phyloP scores from a whole-genome alignment of 2,888 invertebrate genomes.

The Pammene fasciana region DNA sequence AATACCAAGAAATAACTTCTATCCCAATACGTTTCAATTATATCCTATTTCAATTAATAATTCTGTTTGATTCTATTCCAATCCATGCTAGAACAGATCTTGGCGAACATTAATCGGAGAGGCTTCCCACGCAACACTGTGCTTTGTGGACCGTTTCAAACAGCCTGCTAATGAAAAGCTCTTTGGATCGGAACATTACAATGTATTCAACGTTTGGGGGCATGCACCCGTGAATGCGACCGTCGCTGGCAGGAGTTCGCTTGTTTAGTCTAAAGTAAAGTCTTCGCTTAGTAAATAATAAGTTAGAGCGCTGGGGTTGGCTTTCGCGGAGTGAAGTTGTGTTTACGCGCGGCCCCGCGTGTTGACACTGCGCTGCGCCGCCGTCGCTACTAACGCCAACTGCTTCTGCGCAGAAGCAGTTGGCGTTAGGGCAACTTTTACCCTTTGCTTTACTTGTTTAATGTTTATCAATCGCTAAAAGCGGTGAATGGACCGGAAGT shows the following conservation, averaged over 20 bases:
- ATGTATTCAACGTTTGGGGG: constrained; percentile 40
- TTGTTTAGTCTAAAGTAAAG: constrained; percentile 62
- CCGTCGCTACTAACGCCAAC: background rate
- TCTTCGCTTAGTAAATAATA: constrained; percentile 65
- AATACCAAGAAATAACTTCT: background rate
- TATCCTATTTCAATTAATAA: constrained; percentile 15
- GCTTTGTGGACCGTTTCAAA: constrained; percentile 14
- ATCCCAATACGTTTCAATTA: background rate
- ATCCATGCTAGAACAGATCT: constrained; percentile 23
- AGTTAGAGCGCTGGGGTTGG: constrained; percentile 60
- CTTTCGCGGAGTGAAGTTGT: constrained; percentile 63
- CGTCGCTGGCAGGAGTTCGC: constrained; percentile 57
- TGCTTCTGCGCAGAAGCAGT: constrained; percentile 26
- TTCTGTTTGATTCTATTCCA: constrained; percentile 15
- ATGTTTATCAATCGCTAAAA: constrained; percentile 29
- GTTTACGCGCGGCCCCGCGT: constrained; percentile 62
- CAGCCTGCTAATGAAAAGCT: constrained; percentile 31
- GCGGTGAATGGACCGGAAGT: background rate
- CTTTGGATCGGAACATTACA: constrained; percentile 32
- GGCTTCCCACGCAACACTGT: constrained; percentile 14
- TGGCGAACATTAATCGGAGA: constrained; percentile 30
- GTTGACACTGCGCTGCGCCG: constrained; percentile 43
- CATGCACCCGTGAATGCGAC: constrained; percentile 44
- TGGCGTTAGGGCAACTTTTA: constrained; percentile 23
- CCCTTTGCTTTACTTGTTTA: constrained; percentile 25